Evolutionary conservation across 2,113 vertebrate species (phyloP), one percentile per base, ranked within the genome.

Genomic region (Rhizomys pruinosus): DNA sequence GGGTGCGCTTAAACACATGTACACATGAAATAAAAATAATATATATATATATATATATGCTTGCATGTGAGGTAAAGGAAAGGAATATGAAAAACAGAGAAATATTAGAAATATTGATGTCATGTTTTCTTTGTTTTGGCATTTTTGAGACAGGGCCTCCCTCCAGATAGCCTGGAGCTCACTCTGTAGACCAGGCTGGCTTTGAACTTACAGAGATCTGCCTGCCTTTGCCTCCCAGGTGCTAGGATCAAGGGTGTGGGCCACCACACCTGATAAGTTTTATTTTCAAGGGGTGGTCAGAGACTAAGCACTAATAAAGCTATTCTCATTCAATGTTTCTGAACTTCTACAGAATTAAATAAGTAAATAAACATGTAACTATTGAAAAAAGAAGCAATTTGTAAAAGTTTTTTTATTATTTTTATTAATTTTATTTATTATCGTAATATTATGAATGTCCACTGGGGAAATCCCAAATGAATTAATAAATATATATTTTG

Each of bases 311-410:
- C 55, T n/a, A 63, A 25, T 81, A 63, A 86, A 19, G 32, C 7
- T 89, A 63, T 73, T 74, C 52, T 71, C 27, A 84, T 47, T 93
- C n/a, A 89, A 3, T 52, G 34, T 66, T 94, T 78, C 17, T 78
- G 34, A 89, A 66, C 19, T 77, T 78, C 39, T 89, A 94, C 20
- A 37, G 57, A 16, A 5, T 63, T 16, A 63, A 37, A 44, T 63
- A 77, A 73, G 88, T 32, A 77, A 55, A 78, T 89, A 61, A 81
- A 63, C 78, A 7, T 72, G 1, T 52, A 17, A 64, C 5, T 73
- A n/a, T 72, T 85, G 4, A 22, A n/a, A 42, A 25, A 96, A 71
- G 52, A 37, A 66, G 2, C 17, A 87, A 69, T 63, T 66, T 6
- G 63, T 5, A 90, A 76, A 88, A 84, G n/a, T n/a, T n/a, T n/a